A percentile compares a stretch with the other conserved stretches of the same genome.
phyloP scores from a whole-genome alignment of 2,113 vertebrate species.

The Papio anubis region DNA sequence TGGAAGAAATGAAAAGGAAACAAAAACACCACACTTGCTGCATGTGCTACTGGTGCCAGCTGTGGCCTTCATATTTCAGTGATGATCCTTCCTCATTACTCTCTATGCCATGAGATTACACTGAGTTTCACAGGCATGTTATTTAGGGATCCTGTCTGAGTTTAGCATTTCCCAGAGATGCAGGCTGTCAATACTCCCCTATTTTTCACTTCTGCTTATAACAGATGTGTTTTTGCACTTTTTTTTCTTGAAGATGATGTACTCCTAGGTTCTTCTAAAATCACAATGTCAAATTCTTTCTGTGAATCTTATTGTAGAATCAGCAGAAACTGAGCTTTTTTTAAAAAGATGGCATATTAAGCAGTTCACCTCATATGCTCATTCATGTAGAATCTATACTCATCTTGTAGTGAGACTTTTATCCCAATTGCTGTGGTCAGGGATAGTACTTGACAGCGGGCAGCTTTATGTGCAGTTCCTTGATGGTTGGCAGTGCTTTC shows the following conservation, averaged over 20 bases:
- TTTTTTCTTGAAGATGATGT: neutral
- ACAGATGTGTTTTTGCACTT: neutral
- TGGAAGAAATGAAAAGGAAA: conserved; percentile 77
- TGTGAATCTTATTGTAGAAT: neutral
- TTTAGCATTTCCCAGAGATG: neutral
- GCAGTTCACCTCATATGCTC: neutral
- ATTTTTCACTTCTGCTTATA: neutral
- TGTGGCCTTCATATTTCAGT: neutral
- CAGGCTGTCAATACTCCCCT: neutral
- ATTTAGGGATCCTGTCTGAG: neutral
- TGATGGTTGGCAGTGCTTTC: neutral
- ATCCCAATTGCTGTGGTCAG: neutral
- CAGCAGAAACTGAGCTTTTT: neutral
- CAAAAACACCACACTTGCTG: neutral
- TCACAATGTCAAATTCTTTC: conserved; percentile 7
- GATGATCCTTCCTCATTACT: neutral
- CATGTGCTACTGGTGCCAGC: neutral
- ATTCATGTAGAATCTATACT: neutral
- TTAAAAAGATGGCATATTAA: neutral
- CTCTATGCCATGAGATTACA: neutral
- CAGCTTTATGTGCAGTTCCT: neutral
- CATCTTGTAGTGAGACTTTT: neutral
- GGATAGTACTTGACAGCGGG: neutral
- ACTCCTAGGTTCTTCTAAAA: neutral
- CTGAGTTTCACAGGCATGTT: neutral